These are phyloP conservation scores for Orthosia gracilis DNA, from an alignment of 2,888 invertebrate genomes.

Conservation along the genomic window DNA sequence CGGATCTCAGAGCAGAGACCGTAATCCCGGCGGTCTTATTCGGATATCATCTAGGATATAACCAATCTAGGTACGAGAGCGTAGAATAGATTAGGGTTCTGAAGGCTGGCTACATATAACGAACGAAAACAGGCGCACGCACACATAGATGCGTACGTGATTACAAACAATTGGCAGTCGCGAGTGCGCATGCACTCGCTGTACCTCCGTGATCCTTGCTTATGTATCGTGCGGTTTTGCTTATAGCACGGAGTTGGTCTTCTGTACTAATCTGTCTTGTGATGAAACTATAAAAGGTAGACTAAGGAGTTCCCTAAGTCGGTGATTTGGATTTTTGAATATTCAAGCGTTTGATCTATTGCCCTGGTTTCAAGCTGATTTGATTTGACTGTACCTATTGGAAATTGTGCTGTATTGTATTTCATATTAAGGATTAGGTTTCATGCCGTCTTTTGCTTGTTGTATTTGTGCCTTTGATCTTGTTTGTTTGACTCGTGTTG, in stretches of 20 bases:
- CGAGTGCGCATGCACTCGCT: neutral
- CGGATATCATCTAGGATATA: constrained; percentile 42
- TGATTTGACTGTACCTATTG: constrained; percentile 40
- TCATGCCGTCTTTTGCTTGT: neutral
- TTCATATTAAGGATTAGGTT: neutral
- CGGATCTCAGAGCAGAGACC: constrained; percentile 58
- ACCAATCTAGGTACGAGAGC: constrained; percentile 38
- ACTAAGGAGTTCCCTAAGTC: constrained; percentile 31
- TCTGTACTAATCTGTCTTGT: neutral
- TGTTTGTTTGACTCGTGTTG: neutral
- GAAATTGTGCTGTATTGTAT: constrained; percentile 4
- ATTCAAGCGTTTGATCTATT: constrained; percentile 51
- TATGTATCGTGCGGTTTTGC: neutral
- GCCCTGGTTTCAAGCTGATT: constrained; percentile 17
- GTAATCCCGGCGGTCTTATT: constrained; percentile 61
- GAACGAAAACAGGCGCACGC: neutral
- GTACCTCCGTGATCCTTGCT: neutral
- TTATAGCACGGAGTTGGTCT: neutral
- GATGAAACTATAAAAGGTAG: constrained; percentile 22
- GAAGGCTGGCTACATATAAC: neutral
- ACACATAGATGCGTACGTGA: too few species aligned
- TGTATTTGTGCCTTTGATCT: neutral
- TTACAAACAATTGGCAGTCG: too few species aligned
- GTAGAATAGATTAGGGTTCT: neutral
- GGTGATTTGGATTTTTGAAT: constrained; percentile 41